Percentiles rank a stretch among this genome's conserved stretches.
Conservation (phyloP, 2,797 vertebrate genomes). For the Rhinophrynus dorsalis region DNA sequence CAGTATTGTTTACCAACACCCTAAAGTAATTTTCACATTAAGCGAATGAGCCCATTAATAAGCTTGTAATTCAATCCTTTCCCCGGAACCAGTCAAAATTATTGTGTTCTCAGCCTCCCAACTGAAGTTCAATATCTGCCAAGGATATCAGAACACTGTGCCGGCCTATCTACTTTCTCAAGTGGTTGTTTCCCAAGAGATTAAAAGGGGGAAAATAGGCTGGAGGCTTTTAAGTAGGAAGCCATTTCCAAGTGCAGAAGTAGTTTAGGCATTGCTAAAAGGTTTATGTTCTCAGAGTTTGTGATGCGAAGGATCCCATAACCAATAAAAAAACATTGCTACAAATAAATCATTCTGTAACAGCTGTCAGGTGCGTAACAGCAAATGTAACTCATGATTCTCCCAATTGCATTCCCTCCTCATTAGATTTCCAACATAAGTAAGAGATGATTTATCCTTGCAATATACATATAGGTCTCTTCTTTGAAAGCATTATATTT, state of each 20-base stretch:
- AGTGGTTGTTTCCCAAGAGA: constrained; percentile 42
- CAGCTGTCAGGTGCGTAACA: constrained; percentile 47
- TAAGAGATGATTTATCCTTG: constrained; percentile 48
- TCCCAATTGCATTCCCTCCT: constrained; percentile 46
- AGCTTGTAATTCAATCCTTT: constrained; percentile 38
- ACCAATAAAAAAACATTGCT: constrained; percentile 49
- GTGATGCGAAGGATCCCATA: constrained; percentile 49
- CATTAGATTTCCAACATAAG: constrained; percentile 47
- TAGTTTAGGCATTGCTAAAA: constrained; percentile 48
- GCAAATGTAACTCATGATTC: constrained; percentile 49
- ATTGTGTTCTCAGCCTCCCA: constrained; percentile 34
- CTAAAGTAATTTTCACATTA: constrained; percentile 33
- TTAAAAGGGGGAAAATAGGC: constrained; percentile 23
- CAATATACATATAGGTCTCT: constrained; percentile 43
- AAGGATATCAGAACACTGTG: constrained; percentile 36
- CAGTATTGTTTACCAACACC: constrained; percentile 35
- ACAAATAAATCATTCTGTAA: constrained; percentile 50
- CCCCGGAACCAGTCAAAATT: constrained; percentile 39
- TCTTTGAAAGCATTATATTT: constrained; percentile 24
- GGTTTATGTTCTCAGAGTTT: constrained; percentile 49
- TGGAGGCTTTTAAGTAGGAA: constrained; percentile 49
- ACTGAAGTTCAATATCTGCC: constrained; percentile 40
- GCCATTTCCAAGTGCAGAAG: constrained; percentile 44
- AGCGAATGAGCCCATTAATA: constrained; percentile 35
- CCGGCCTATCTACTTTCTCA: constrained; percentile 41